Conservation (phyloP, 1,140 invertebrate species). For the Plectrocnemia conspersa region DNA sequence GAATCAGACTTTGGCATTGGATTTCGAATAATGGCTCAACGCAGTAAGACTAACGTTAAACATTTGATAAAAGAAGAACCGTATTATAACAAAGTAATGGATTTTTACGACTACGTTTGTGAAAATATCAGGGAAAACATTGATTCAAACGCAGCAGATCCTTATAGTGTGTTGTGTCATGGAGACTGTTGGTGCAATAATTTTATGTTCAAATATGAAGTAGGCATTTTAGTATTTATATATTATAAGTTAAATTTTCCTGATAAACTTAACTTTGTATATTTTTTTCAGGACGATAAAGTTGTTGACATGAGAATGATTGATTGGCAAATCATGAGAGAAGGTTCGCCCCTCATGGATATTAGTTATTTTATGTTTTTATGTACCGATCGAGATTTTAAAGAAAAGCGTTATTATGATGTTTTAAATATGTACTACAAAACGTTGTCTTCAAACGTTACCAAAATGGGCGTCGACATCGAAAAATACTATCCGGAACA, state of each 20-base stretch:
- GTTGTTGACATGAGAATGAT: slow-evolving; percentile 46
- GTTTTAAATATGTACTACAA: slow-evolving; percentile 54
- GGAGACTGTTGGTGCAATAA: slow-evolving; percentile 25
- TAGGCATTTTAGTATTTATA: background rate
- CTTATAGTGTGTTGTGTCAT: slow-evolving; percentile 22
- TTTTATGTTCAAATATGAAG: slow-evolving; percentile 21
- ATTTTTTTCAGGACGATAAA: slow-evolving; percentile 29
- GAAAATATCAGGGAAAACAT: slow-evolving; percentile 4
- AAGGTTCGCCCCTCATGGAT: slow-evolving; percentile 55
- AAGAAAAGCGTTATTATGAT: slow-evolving; percentile 44
- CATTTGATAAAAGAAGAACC: too few species aligned
- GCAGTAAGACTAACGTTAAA: too few species aligned
- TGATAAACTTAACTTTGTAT: too few species aligned
- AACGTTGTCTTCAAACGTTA: slow-evolving; percentile 43
- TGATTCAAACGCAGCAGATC: background rate
- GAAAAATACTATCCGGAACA: slow-evolving; percentile 46
- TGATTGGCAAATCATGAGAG: slow-evolving; percentile 56
- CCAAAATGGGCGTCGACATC: slow-evolving; percentile 42
- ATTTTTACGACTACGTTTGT: background rate
- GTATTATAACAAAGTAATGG: background rate
- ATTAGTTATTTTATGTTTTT: slow-evolving; percentile 55
- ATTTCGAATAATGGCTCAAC: too few species aligned
- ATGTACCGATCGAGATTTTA: slow-evolving; percentile 48
- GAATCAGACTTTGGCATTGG: too few species aligned
- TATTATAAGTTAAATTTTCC: too few species aligned